phyloP scores from a whole-genome alignment of 2,888 invertebrate species.

The Dorcus hopei region DNA sequence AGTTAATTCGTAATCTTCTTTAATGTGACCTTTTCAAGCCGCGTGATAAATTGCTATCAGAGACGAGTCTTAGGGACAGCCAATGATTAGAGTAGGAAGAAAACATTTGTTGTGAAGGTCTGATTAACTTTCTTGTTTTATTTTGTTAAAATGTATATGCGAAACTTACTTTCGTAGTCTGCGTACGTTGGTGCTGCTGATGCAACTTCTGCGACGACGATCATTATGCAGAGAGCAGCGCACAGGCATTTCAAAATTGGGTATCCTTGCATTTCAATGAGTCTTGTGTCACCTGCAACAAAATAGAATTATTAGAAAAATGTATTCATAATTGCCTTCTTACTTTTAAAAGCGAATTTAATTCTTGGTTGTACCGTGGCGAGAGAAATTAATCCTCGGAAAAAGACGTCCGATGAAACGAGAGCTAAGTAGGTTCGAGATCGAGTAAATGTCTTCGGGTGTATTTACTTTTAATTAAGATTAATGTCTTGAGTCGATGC shows the following conservation, averaged over 20 bases:
- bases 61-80: too few relatives aligned
- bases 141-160: neutral
- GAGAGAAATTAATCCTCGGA: too few relatives aligned
- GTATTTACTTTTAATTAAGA: neutral
- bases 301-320: neutral
- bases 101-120: too few relatives aligned
- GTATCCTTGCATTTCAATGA: slow-evolving; percentile 27
- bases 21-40: too few relatives aligned
- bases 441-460: too few relatives aligned
- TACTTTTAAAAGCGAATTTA: neutral
- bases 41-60: too few relatives aligned
- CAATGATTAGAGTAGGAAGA: too few relatives aligned
- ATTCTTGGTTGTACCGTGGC: too few relatives aligned
- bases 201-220: slow-evolving; percentile 41
- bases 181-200: slow-evolving; percentile 43
- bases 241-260: slow-evolving; percentile 41
- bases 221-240: slow-evolving; percentile 39
- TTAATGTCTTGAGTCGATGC: neutral
- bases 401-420: too few relatives aligned
- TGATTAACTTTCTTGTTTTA: too few relatives aligned
- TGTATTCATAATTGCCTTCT: neutral
- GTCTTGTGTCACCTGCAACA: slow-evolving; percentile 5
- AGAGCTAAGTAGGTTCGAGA: too few relatives aligned
- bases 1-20: too few relatives aligned
- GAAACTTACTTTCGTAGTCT: slow-evolving; percentile 47